Evolutionary conservation across 1,140 invertebrate species (phyloP), one percentile per base, ranked within the genome.

Genomic region (Psix sp.): DNA sequence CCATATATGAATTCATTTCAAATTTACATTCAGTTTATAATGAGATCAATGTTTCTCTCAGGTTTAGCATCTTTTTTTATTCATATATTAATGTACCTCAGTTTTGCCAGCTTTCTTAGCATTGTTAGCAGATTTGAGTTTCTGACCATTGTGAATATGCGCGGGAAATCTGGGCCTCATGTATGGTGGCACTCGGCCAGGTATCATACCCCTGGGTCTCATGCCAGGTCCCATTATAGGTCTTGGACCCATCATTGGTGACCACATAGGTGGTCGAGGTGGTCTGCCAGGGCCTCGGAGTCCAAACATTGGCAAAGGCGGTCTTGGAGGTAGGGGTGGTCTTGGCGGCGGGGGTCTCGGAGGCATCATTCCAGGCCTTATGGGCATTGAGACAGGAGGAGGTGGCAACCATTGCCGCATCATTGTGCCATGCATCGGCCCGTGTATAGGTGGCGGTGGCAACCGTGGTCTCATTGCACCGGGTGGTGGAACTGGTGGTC

Each of bases 91-190:
- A 59, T 59, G 43, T 65, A 72, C 68, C 59, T 72, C 59, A 1
- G 65, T 57, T 65, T 65, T 72, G 68, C 1, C 65, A 43, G 15
- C 31, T 59, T 51, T 45, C 45, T 72, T 72, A 62, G 57, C n/a
- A 52, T 51, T 59, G 43, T 65, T 72, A 33, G 57, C 40, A 3
- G 57, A 49, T 63, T 72, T 72, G 16, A 72, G 52, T 65, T 72
- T 72, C 14, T 56, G 52, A 24, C 59, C 68, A n/a, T 70, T 68
- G 38, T 68, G 65, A 60, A 60, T 71, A 31, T 62, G 56, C 40
- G 15, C 24, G n/a, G 43, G 68, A 20, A 52, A 65, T 57, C 68
- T 57, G 20, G 46, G 51, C 29, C 59, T 63, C 45, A 65, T 65
- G 18, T 52, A 43, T 11, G 59, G 59, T 1, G 59, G 68, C 1